phyloP scores from a whole-genome alignment of 2,113 vertebrate genomes.

The Urocolius indicus region DNA sequence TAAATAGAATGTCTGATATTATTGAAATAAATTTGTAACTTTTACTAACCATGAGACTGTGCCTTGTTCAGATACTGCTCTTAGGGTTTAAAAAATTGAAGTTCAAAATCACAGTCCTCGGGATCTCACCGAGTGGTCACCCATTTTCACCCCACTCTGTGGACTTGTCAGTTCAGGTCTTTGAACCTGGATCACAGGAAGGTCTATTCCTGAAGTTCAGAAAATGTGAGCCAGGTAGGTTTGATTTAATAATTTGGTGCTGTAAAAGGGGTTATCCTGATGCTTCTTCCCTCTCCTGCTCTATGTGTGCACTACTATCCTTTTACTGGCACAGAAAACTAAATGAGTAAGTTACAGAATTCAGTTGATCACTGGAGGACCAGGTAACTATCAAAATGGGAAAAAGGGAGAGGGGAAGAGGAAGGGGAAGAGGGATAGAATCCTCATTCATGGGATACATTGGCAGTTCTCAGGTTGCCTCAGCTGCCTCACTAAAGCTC shows the following conservation, averaged over 20 bases:
- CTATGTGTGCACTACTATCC: accelerated
- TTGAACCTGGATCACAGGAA: not conserved
- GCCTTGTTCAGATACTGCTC: not conserved
- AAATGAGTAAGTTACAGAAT: not conserved
- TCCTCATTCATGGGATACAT: not conserved
- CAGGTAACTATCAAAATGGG: not conserved
- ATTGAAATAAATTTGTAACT: not conserved
- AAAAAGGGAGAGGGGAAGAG: not conserved
- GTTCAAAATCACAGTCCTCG: not conserved
- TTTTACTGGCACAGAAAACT: not conserved
- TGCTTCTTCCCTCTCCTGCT: not conserved
- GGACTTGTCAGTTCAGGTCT: not conserved
- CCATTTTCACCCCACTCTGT: not conserved
- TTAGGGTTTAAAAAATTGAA: not conserved
- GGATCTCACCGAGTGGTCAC: not conserved
- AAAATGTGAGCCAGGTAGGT: not conserved
- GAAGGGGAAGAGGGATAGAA: not conserved
- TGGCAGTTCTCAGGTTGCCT: not conserved
- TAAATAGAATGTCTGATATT: not conserved
- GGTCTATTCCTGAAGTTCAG: not conserved
- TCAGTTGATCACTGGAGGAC: not conserved
- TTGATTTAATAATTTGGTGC: not conserved
- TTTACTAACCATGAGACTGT: not conserved
- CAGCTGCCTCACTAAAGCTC: not conserved
- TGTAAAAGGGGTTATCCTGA: not conserved